Evolutionary conservation across 2,113 vertebrate genomes (phyloP), one percentile per base, ranked within the genome.

Genomic region (Erythrocercus mccallii): DNA sequence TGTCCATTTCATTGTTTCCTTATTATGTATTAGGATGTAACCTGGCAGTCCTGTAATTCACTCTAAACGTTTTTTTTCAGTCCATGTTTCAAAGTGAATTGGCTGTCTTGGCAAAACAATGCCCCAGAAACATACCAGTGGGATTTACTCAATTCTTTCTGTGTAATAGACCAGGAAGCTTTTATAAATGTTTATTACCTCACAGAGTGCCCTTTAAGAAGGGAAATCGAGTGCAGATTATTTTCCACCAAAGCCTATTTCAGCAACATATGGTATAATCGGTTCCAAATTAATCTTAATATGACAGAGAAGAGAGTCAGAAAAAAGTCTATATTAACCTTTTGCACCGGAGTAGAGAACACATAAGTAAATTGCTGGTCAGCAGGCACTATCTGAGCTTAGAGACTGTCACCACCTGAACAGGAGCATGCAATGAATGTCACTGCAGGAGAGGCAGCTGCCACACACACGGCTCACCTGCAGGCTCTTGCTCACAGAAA

Each of bases 391-490:
- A 6, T 16, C 3, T 44, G 65, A 90, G 15, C 10, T 35, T 11
- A 58, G 47, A 57, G 22, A 57, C 0, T 28, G n/a, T 19, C 66
- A 62, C 7, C 47, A 53, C 35, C 47, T 31, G 28, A 69, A 30
- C 0, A 0, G 5, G 25, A 77, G 28, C 35, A 14, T 1, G 33
- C 50, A 11, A 5, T 6, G 11, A 66, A 35, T 3, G 11, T 51
- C 30, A 15, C 37, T 69, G 62, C 48, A 57, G 9, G 4, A 31
- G 20, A 53, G 33, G 22, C 48, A 68, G 50, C 38, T 70, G 58
- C 50, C 44, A 48, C 12, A 42, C 6, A 20, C 70, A 31, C 0
- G 6, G 7, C 25, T 28, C 65, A 87, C 37, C 57, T 57, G 44
- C 53, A 76, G 61, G 18, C 33, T 33, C 56, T 1, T 5, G 31